A percentile compares a stretch with the other conserved stretches of the same genome.
phyloP scores from a whole-genome alignment of 2,797 vertebrate genomes.

The Emys orbicularis region DNA sequence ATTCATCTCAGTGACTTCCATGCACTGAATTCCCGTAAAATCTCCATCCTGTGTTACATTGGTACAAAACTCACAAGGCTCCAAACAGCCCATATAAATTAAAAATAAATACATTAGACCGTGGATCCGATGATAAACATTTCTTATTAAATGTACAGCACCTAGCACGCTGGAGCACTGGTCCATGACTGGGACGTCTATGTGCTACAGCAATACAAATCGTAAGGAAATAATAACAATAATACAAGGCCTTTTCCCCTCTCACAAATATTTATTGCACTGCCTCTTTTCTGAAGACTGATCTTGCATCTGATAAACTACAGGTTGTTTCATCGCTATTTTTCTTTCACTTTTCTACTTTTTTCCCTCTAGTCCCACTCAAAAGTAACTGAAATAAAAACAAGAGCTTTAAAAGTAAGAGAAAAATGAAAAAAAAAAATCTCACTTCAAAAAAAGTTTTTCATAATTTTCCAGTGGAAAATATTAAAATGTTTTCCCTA shows the following conservation, averaged over 20 bases:
- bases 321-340: neutral
- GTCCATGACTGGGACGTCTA: neutral
- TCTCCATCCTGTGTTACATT: neutral
- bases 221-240: neutral
- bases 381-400: neutral
- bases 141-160: neutral
- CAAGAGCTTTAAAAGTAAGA: neutral
- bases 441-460: neutral
- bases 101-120: neutral
- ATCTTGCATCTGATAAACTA: neutral
- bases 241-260: neutral
- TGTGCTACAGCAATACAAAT: neutral
- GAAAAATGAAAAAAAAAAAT: neutral
- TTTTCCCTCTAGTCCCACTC: neutral
- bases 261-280: neutral
- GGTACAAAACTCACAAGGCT: neutral
- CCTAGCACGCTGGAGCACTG: neutral
- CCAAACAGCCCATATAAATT: neutral
- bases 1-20: constrained; percentile 4
- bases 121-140: neutral
- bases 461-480: neutral
- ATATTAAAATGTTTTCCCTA: neutral
- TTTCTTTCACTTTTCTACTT: rapidly evolving
- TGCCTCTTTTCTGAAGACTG: neutral
- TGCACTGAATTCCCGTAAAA: neutral